Percentiles rank a stretch among this genome's conserved stretches.
These are phyloP conservation scores for Andrena camellia DNA, from an alignment of 2,888 invertebrate species.

Conservation along the genomic window DNA sequence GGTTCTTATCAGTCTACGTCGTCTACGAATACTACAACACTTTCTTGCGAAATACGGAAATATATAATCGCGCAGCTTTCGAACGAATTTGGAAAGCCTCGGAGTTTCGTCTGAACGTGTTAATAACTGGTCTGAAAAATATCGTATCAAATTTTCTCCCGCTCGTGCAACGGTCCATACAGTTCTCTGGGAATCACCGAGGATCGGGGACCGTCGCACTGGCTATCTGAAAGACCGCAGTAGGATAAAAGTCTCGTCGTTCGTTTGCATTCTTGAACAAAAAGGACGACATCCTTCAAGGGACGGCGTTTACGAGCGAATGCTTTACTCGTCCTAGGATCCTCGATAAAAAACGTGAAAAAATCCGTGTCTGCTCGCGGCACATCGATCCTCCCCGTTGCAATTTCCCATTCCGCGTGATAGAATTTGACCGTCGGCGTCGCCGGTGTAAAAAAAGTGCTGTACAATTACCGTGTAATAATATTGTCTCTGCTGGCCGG, in stretches of 20 bases:
- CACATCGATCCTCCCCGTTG: neutral
- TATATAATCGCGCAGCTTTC: conserved; percentile 10
- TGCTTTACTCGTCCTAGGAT: conserved; percentile 16
- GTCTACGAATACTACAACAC: conserved; percentile 3
- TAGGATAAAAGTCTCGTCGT: conserved; percentile 17
- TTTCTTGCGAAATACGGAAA: conserved; percentile 10
- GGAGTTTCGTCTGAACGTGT: neutral
- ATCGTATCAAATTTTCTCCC: conserved; percentile 47
- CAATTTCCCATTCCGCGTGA: neutral
- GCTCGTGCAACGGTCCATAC: neutral
- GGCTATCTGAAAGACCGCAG: conserved; percentile 51
- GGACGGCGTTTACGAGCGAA: conserved; percentile 41
- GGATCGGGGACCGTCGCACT: conserved; percentile 12
- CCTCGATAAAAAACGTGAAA: conserved; percentile 45
- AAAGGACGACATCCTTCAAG: conserved; percentile 60
- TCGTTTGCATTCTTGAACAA: conserved; percentile 25
- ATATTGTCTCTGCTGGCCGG: conserved; percentile 61
- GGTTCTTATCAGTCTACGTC: neutral
- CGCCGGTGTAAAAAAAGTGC: conserved; percentile 23
- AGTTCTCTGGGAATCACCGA: neutral
- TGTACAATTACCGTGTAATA: conserved; percentile 42
- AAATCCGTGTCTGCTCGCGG: neutral
- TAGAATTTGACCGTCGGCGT: neutral
- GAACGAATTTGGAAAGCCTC: conserved; percentile 7
- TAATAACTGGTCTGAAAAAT: conserved; percentile 44